These are phyloP conservation scores for Caradrina kadenii DNA, from an alignment of 2,888 invertebrate genomes.

Conservation along the genomic window DNA sequence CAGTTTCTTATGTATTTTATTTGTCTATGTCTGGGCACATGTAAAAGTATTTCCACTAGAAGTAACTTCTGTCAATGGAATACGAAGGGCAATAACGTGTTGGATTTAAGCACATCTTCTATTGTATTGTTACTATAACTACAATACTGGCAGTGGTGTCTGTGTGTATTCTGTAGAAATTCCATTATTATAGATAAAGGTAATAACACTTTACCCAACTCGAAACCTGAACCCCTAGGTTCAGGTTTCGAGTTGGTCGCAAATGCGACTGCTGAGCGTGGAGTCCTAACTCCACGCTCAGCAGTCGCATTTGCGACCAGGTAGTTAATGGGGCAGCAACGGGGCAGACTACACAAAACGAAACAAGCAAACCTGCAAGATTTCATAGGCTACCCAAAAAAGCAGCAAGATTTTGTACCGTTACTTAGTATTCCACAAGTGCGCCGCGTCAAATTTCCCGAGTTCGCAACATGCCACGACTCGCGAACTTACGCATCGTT, in stretches of 20 bases:
- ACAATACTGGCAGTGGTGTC: neutral
- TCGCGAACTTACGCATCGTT: conserved; percentile 39
- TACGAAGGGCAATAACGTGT: conserved; percentile 5
- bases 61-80: conserved; percentile 22
- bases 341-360: neutral
- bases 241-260: too few species aligned
- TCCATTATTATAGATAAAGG: too few species aligned
- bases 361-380: neutral
- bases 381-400: conserved; percentile 27
- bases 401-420: conserved; percentile 14
- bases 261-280: too few species aligned
- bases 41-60: conserved; percentile 4
- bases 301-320: too few species aligned
- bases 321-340: too few species aligned
- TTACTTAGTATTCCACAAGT: conserved; percentile 56
- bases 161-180: neutral
- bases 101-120: conserved; percentile 16
- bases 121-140: neutral
- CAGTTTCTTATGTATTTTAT: conserved; percentile 19
- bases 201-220: too few species aligned
- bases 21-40: neutral
- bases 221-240: too few species aligned
- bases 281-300: too few species aligned
- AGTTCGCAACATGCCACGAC: conserved; percentile 41
- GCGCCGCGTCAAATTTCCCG: conserved; percentile 55